Conservation (phyloP, 2,888 invertebrate species). For the Lasioglossum pauxillum region DNA sequence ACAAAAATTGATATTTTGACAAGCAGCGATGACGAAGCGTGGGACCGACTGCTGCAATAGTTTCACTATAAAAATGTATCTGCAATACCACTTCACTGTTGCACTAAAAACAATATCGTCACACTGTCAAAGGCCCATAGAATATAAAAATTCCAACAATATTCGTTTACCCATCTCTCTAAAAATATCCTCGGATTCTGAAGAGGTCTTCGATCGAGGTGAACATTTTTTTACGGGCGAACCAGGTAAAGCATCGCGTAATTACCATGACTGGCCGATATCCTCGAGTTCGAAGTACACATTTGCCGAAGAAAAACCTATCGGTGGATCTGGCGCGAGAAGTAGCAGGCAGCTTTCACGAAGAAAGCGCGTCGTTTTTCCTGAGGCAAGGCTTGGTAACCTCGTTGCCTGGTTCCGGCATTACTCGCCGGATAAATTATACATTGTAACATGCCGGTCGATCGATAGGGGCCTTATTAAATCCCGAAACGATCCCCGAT, state of each 20-base stretch:
- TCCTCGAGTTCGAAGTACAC: neutral
- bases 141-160: neutral
- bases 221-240: neutral
- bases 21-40: neutral
- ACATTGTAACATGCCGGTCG: conserved; percentile 12
- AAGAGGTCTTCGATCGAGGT: neutral
- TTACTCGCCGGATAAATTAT: conserved; percentile 20
- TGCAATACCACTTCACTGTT: neutral
- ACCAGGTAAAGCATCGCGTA: neutral
- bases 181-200: neutral
- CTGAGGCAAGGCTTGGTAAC: neutral
- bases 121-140: neutral
- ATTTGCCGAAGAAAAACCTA: neutral
- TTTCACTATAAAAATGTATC: neutral
- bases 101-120: neutral
- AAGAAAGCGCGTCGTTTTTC: conserved; percentile 9
- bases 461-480: conserved; percentile 9
- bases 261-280: neutral
- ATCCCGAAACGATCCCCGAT: conserved; percentile 18
- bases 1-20: neutral
- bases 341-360: neutral
- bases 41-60: neutral
- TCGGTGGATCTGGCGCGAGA: neutral
- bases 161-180: neutral
- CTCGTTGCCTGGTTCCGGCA: conserved; percentile 14